A percentile compares a stretch with the other conserved stretches of the same genome.
phyloP scores from a whole-genome alignment of 2,888 invertebrate species.

The Protodeltote pygarga region DNA sequence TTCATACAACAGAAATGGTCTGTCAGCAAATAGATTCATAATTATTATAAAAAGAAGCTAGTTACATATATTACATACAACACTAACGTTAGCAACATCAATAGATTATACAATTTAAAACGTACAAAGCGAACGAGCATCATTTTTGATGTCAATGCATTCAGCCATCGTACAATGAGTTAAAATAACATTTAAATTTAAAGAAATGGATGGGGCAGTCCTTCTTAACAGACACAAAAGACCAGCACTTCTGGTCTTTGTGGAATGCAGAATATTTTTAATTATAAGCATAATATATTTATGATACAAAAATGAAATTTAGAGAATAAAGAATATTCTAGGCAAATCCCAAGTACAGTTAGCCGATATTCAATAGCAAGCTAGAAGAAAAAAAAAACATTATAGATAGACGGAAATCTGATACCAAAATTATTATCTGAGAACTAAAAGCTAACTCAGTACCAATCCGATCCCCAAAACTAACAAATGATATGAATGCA shows the following conservation, averaged over 20 bases:
- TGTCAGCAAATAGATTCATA: too few relatives aligned
- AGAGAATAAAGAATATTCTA: too few relatives aligned
- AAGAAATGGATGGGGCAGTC: conserved; percentile 7
- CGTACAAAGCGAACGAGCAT: conserved; percentile 1
- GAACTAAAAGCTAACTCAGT: background rate
- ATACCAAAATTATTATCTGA: too few relatives aligned
- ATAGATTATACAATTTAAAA: conserved; percentile 5
- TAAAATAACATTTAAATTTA: conserved; percentile 5
- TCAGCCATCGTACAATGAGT: conserved; percentile 22
- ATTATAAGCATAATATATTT: too few relatives aligned
- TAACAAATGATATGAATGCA: conserved; percentile 1
- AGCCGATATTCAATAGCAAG: background rate
- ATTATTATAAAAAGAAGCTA: too few relatives aligned
- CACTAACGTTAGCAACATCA: background rate
- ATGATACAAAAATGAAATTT: too few relatives aligned
- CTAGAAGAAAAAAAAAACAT: background rate
- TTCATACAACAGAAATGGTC: too few relatives aligned
- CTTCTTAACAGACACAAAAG: conserved; percentile 1
- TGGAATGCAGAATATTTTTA: too few relatives aligned
- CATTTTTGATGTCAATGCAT: conserved; percentile 37
- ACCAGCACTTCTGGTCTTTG: background rate
- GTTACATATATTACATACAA: background rate
- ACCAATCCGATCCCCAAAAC: background rate
- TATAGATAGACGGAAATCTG: too few relatives aligned
- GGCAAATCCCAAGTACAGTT: background rate